phyloP scores from a whole-genome alignment of 2,888 invertebrate genomes.

The Drosophila meridionalis region DNA sequence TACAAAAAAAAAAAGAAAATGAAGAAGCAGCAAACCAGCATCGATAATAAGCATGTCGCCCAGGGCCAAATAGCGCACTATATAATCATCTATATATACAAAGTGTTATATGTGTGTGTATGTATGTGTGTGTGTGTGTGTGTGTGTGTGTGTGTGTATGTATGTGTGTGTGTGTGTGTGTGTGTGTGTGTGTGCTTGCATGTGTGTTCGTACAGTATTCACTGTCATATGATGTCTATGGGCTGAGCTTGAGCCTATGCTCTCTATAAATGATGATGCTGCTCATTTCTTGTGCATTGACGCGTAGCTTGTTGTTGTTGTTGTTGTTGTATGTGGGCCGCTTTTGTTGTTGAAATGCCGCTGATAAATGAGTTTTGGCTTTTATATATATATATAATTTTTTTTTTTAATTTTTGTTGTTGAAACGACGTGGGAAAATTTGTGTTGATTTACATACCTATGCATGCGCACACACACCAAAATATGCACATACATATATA shows the following conservation, averaged over 20 bases:
- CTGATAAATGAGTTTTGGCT: conserved; percentile 74
- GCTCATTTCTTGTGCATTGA: conserved; percentile 70
- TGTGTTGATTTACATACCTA: conserved; percentile 63
- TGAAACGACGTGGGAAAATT: conserved; percentile 74
- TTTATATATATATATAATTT: conserved; percentile 20
- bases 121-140: background rate
- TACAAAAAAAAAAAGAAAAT: background rate
- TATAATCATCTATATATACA: conserved; percentile 51
- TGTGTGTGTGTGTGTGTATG: background rate
- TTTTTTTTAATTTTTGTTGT: conserved; percentile 36
- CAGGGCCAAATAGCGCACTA: conserved; percentile 57
- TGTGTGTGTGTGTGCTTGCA: background rate
- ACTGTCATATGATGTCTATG: conserved; percentile 14
- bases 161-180: conserved; percentile 4
- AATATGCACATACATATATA: background rate
- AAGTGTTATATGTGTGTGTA: conserved; percentile 1
- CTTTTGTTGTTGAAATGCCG: conserved; percentile 74
- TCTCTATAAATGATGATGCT: conserved; percentile 69
- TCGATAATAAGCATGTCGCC: conserved; percentile 63
- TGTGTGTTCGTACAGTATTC: background rate
- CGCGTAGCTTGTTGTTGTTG: conserved; percentile 44
- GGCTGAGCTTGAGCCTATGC: conserved; percentile 40
- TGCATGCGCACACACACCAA: conserved; percentile 7
- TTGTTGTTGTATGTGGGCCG: conserved; percentile 55
- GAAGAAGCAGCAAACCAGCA: conserved; percentile 22